Evolutionary conservation across 2,113 vertebrate genomes (phyloP).

Genomic region (Carollia perspicillata): DNA sequence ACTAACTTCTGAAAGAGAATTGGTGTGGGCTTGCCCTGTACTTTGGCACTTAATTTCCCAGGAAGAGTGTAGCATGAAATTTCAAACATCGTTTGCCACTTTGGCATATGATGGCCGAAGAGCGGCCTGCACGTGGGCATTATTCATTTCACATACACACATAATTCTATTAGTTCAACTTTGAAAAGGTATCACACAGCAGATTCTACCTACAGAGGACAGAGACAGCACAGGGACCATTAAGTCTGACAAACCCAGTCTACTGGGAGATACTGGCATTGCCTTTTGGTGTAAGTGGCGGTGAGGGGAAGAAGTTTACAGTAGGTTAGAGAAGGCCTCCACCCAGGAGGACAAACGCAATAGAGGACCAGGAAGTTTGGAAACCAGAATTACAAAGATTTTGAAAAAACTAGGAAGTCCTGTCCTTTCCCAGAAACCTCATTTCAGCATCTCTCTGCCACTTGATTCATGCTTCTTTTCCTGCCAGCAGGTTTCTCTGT

Average conservation of each 20-base stretch:
- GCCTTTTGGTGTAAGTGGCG: background rate
- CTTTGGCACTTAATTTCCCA: background rate
- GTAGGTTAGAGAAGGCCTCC: background rate
- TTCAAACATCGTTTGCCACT: constrained; percentile 13
- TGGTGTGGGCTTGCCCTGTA: background rate
- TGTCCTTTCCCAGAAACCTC: background rate
- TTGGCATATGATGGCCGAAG: background rate
- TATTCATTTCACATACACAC: background rate
- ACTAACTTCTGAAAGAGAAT: constrained; percentile 4
- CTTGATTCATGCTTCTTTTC: background rate
- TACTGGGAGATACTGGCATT: background rate
- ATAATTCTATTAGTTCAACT: background rate
- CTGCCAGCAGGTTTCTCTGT: background rate
- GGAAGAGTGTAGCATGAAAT: background rate
- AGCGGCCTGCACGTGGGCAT: background rate
- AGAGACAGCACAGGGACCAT: background rate
- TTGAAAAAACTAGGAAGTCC: background rate
- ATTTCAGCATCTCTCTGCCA: background rate
- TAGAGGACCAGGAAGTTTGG: background rate
- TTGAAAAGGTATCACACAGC: constrained; percentile 13
- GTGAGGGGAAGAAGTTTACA: background rate
- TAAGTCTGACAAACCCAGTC: background rate
- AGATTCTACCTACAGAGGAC: background rate
- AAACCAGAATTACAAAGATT: background rate
- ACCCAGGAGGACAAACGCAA: background rate